phyloP scores from a whole-genome alignment of 2,888 invertebrate species.

The Drosophila algonquin region DNA sequence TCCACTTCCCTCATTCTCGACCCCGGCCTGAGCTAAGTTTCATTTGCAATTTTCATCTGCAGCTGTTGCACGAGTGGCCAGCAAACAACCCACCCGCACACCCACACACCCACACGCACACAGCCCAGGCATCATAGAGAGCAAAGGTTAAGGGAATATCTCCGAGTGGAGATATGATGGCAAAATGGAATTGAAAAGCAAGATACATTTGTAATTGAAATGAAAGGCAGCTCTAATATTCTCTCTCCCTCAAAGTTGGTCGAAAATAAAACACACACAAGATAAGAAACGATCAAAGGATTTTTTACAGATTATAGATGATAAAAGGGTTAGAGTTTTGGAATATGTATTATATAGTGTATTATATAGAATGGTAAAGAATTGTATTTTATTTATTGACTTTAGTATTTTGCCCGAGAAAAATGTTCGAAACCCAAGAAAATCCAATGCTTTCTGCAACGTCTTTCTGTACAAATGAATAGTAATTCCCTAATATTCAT shows the following conservation, averaged over 20 bases:
- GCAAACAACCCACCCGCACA: conserved; percentile 34
- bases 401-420: too few relatives aligned
- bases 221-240: conserved; percentile 37
- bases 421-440: too few relatives aligned
- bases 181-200: conserved; percentile 66
- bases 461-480: not conserved
- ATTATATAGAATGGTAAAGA: too few relatives aligned
- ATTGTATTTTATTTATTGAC: too few relatives aligned
- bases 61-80: conserved; percentile 66
- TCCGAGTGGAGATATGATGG: conserved; percentile 1
- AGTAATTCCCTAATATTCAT: not conserved
- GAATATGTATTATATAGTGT: too few relatives aligned
- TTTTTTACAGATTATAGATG: not conserved
- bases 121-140: conserved; percentile 11
- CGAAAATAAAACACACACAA: not conserved
- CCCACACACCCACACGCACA: conserved; percentile 23
- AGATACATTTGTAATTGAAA: conserved; percentile 57
- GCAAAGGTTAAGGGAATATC: conserved; percentile 7
- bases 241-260: conserved; percentile 2
- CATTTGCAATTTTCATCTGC: conserved; percentile 78
- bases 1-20: too few relatives aligned
- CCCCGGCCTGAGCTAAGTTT: conserved; percentile 58
- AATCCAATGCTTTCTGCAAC: too few relatives aligned
- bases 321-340: too few relatives aligned
- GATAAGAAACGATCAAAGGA: not conserved